phyloP scores from a whole-genome alignment of 2,797 vertebrate genomes.

The Siniperca undulata region DNA sequence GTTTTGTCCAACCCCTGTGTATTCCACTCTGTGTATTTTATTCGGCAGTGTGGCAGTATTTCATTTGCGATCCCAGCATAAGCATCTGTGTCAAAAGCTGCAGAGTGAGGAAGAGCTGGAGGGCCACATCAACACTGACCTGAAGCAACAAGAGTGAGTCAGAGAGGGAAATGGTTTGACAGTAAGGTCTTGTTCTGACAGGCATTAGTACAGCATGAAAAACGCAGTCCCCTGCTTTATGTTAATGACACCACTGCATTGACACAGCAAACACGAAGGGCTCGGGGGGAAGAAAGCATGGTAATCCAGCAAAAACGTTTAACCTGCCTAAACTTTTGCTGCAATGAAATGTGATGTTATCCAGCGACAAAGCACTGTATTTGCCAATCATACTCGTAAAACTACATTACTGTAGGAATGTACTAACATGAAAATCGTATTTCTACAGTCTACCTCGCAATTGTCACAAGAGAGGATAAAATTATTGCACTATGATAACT shows the following conservation, averaged over 20 bases:
- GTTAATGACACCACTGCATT: slow-evolving; percentile 9
- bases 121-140: slow-evolving; percentile 62
- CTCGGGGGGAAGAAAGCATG: not conserved
- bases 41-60: slow-evolving; percentile 82
- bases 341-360: not conserved
- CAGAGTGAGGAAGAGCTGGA: slow-evolving; percentile 84
- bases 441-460: not conserved
- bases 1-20: not conserved
- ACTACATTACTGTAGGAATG: not conserved
- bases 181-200: slow-evolving; percentile 35
- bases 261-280: slow-evolving; percentile 11
- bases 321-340: not conserved
- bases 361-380: not conserved
- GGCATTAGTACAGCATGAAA: not conserved
- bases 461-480: not conserved
- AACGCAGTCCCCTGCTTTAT: slow-evolving; percentile 7
- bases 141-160: slow-evolving; percentile 84
- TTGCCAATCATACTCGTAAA: not conserved
- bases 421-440: not conserved
- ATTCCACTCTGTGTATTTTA: not conserved
- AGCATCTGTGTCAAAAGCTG: slow-evolving; percentile 82
- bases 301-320: not conserved
- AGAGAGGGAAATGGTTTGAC: slow-evolving; percentile 31
- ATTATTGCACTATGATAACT: not conserved
- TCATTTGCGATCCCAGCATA: slow-evolving; percentile 80